Base-by-base conservation (phyloP, 2,888 invertebrate genomes). In the Chymomyza procnemis region DNA sequence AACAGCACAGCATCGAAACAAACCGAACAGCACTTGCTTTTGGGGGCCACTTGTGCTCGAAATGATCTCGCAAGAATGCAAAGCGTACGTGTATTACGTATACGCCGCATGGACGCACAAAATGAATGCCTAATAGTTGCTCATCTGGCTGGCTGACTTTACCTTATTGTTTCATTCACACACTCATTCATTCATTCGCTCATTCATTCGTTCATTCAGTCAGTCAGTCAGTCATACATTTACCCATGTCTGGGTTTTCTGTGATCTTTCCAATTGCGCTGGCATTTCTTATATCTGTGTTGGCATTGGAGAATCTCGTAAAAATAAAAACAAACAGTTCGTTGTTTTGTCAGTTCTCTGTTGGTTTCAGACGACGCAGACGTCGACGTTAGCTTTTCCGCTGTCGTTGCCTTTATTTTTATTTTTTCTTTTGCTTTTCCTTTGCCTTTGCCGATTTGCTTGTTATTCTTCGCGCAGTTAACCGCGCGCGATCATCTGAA, bases 401-500 rank as follows among this genome's bases (percentile, higher is more conserved):
- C 18, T 50, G 16, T 18, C 16, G 6, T 41, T 41, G 34, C 34
- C 34, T 41, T 26, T 41, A n/a, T n/a, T n/a, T n/a, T n/a, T n/a
- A n/a, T n/a, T n/a, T n/a, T n/a, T n/a, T n/a, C n/a, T n/a, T n/a
- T n/a, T n/a, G n/a, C n/a, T n/a, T n/a, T n/a, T n/a, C n/a, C n/a
- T 3, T 41, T 41, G 34, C 34, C 34, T 41, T 26, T 41, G 34
- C 34, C 34, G 34, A 41, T 41, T 41, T 12, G 34, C 34, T 2
- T 21, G 22, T 74, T 61, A 61, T 68, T 61, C 61, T 41, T 66
- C 19, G 61, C 18, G 66, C 76, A 77, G 71, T 76, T 76, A 72
- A 74, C 71, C 75, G 75, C 62, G 75, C 66, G 76, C 71, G 64
- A 74, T 74, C 76, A 74, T 59, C 69, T 63, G 66, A 59, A 76